phyloP scores from a whole-genome alignment of 1,140 invertebrate genomes.

The Ylistrum balloti region DNA sequence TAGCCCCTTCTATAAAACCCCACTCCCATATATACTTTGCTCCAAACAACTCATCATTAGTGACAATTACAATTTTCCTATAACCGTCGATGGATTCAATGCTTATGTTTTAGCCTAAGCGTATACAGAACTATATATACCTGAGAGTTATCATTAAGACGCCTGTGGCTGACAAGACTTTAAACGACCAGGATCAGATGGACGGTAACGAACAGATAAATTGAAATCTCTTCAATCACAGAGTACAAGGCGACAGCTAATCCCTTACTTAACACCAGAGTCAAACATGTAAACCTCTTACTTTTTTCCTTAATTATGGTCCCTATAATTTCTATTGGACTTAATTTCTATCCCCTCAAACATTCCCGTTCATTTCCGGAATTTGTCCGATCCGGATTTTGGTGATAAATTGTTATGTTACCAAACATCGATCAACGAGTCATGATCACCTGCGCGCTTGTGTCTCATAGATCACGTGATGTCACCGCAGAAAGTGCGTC shows the following conservation, averaged over 20 bases:
- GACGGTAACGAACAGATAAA: conserved; percentile 33
- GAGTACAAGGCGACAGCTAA: conserved; percentile 12
- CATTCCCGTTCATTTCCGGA: conserved; percentile 25
- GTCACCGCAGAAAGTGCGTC: conserved; percentile 2
- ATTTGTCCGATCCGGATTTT: conserved; percentile 33
- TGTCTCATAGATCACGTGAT: conserved; percentile 38
- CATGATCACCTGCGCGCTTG: conserved; percentile 19
- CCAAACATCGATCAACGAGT: conserved; percentile 30
- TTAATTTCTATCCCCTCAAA: conserved; percentile 39
- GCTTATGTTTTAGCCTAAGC: too few relatives aligned
- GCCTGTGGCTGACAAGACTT: conserved; percentile 12
- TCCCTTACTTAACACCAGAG: neutral
- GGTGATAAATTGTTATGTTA: conserved; percentile 40
- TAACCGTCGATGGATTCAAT: too few relatives aligned
- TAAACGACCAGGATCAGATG: conserved; percentile 16
- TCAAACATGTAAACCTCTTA: conserved; percentile 34
- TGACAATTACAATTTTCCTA: too few relatives aligned
- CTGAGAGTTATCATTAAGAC: neutral
- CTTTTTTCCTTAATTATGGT: conserved; percentile 18
- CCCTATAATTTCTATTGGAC: conserved; percentile 33
- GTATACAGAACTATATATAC: too few relatives aligned
- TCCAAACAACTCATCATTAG: too few relatives aligned
- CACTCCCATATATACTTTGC: too few relatives aligned
- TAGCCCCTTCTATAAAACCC: neutral
- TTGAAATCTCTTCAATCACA: conserved; percentile 13